Evolutionary conservation across 2,797 vertebrate species (phyloP), one percentile per base, ranked within the genome.

Genomic region (Dermochelys coriacea): DNA sequence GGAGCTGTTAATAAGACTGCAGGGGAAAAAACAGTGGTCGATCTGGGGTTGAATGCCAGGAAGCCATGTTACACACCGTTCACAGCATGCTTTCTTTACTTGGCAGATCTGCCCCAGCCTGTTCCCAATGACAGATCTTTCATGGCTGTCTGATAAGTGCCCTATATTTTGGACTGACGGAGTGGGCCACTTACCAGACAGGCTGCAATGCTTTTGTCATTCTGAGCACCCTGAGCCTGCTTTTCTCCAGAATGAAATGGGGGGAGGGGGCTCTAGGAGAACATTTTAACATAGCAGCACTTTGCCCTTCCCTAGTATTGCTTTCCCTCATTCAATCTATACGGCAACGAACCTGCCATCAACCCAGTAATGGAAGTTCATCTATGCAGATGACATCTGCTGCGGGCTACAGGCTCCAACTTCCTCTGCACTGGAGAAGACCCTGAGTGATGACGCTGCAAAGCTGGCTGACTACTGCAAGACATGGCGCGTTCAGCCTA

Each of bases 191-290:
- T 89, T 80, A 77, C 12, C 88, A 79, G 86, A 85, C 50, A 85
- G 81, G 50, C 83, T 91, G 52, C 94, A 90, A 86, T 18, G 6
- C 11, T 87, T 78, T 80, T 68, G 93, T 80, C 45, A 52, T 92
- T 86, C 85, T 84, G 68, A 93, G 74, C 19, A 87, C 49, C 68
- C 78, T 57, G 85, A 34, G 9, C 18, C 84, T 83, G 47, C 54
- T 87, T 90, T 23, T 78, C 12, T 8, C 87, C 41, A 84, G 47
- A 84, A 91, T 45, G 29, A 88, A 41, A 27, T 27, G 41, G 41
- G 41, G 41, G 41, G 5, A 41, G 41, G 25, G 79, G n/a, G 52
- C 21, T 54, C 52, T 14, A 45, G 34, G 77, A 85, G 11, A 68
- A 41, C 1, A 85, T 55, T 82, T 89, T 21, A 54, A 88, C 86